These are phyloP conservation scores for Perognathus longimembris DNA, from an alignment of 2,113 vertebrate species.

Conservation along the genomic window DNA sequence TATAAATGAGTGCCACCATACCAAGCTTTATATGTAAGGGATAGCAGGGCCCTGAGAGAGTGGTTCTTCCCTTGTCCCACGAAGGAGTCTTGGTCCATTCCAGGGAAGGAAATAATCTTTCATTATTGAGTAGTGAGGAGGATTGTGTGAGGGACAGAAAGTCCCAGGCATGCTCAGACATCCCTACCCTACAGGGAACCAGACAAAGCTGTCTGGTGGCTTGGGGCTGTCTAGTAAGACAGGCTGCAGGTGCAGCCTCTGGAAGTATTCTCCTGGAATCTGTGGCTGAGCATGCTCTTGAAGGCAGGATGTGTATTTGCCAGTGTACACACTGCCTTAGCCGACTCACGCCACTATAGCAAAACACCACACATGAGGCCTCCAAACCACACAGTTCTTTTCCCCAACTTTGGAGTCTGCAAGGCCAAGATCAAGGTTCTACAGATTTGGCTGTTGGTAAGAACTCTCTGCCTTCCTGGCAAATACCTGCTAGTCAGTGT, in stretches of 20 bases:
- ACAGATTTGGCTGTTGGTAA: neutral
- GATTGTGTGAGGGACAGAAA: rapidly evolving
- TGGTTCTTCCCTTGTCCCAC: neutral
- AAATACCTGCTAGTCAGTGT: neutral
- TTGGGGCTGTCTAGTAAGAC: neutral
- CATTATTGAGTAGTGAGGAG: neutral
- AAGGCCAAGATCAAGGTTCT: neutral
- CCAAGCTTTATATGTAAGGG: neutral
- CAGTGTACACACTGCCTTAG: neutral
- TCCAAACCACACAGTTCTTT: neutral
- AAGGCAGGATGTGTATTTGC: neutral
- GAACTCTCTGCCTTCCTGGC: neutral
- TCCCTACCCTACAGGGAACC: too few relatives aligned
- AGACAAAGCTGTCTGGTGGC: neutral
- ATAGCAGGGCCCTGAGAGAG: neutral
- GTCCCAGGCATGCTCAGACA: neutral
- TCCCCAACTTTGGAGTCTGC: neutral
- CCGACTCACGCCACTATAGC: neutral
- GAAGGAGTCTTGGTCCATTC: too few relatives aligned
- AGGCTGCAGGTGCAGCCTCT: neutral
- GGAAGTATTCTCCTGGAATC: neutral
- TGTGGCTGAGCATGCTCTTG: neutral
- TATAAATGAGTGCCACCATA: too few relatives aligned
- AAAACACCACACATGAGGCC: neutral
- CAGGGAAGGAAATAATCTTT: neutral